These are phyloP conservation scores for Tachina grossa DNA, from an alignment of 2,888 invertebrate species.

Conservation along the genomic window DNA sequence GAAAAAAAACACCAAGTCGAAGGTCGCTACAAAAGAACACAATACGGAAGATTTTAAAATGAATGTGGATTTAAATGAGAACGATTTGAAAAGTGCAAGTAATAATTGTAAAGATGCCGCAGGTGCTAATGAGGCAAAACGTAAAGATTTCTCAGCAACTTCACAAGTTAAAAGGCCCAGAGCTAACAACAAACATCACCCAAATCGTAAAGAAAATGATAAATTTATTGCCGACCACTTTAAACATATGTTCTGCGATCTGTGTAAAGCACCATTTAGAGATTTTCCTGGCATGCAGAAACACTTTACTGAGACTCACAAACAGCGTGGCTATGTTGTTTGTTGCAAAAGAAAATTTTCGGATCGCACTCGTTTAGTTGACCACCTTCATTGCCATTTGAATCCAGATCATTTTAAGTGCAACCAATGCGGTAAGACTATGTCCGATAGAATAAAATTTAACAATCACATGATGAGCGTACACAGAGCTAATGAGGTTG, in stretches of 20 bases:
- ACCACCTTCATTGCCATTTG: conserved; percentile 81
- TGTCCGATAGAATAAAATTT: conserved; percentile 77
- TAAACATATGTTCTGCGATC: conserved; percentile 43
- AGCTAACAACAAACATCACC: conserved; percentile 37
- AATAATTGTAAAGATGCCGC: conserved; percentile 13
- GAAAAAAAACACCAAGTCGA: conserved; percentile 15
- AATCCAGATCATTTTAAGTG: conserved; percentile 82
- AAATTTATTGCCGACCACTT: conserved; percentile 56
- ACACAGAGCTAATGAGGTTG: conserved; percentile 75
- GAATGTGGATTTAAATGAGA: background rate
- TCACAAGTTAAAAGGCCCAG: conserved; percentile 10
- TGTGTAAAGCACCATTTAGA: conserved; percentile 49
- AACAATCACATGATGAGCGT: conserved; percentile 75
- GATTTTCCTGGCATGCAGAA: conserved; percentile 60
- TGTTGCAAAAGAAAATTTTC: conserved; percentile 82
- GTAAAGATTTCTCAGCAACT: background rate
- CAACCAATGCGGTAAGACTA: conserved; percentile 76
- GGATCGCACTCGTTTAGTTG: conserved; percentile 79
- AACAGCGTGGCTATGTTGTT: conserved; percentile 78
- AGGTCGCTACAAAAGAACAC: background rate
- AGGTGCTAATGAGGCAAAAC: background rate
- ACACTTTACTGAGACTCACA: conserved; percentile 62
- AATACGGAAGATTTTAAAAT: background rate
- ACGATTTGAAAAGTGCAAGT: background rate
- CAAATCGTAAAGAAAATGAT: conserved; percentile 49